Conservation (phyloP, 2,113 vertebrate species). For the Lagopus leucura region DNA sequence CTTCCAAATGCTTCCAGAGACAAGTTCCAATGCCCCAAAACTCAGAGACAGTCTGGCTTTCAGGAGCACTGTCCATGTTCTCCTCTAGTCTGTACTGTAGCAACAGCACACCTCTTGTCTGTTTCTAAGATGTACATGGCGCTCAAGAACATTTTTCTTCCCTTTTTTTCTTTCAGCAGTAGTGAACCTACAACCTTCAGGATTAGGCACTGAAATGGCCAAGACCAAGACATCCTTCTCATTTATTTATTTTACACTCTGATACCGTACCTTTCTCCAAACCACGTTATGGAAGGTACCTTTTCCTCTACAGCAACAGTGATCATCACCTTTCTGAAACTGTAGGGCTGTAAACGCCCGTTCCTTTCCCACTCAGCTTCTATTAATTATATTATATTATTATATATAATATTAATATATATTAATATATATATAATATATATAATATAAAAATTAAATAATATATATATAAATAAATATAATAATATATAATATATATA, state of each 20-base stretch:
- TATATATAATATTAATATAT: too few relatives aligned
- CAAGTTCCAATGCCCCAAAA: not conserved
- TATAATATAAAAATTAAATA: too few relatives aligned
- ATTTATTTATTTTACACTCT: not conserved
- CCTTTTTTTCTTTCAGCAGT: not conserved
- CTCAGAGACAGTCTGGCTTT: not conserved
- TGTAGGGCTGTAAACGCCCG: not conserved
- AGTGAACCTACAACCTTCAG: not conserved
- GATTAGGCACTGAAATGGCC: not conserved
- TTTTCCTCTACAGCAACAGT: not conserved
- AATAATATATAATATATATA: too few relatives aligned
- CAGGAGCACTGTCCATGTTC: not conserved
- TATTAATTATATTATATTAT: too few relatives aligned
- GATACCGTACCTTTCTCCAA: not conserved
- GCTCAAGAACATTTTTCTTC: not conserved
- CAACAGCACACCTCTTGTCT: not conserved
- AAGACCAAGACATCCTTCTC: not conserved
- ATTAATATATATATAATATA: too few relatives aligned
- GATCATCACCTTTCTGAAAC: not conserved
- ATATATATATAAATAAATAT: too few relatives aligned
- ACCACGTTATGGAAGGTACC: not conserved
- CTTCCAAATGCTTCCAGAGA: not conserved
- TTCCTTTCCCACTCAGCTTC: not conserved
- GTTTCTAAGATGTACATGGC: not conserved
- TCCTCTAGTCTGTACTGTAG: not conserved